Evolutionary conservation across 2,113 vertebrate genomes (phyloP), one percentile per base, ranked within the genome.

Genomic region (Thunnus thynnus): DNA sequence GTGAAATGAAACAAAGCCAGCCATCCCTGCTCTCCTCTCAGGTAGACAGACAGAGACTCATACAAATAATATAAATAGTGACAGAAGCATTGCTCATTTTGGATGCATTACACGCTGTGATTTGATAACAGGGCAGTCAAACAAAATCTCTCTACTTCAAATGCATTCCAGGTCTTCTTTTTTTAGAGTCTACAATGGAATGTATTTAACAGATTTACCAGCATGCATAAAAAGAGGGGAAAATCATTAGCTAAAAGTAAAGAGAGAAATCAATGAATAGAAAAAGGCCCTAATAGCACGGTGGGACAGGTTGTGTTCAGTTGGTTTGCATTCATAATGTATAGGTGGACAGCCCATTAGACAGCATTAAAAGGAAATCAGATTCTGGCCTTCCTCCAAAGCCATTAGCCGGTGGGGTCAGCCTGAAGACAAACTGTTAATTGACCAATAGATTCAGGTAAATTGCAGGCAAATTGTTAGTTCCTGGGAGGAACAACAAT

Each of bases 401-500:
- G 91, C 84, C 92, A 94, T 94, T 95, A 94, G 90, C 86, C 64
- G 18, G 36, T 77, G 68, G 76, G 92, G 79, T 92, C 90, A 86
- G 73, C 63, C 77, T 67, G 57, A 81, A 93, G 91, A 91, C 88
- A 91, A 88, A 80, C 81, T 86, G 56, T 77, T 92, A 91, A 93
- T 93, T 91, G 91, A 92, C 91, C 88, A 79, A 91, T 91, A 91
- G 90, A 93, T 91, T 89, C 86, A 86, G 85, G 74, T 93, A 91
- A 91, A 92, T 83, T 83, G 84, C 77, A 82, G 75, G 84, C 88
- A 86, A 93, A 92, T 91, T 88, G 89, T 73, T 75, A 78, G 78
- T 85, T 68, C 72, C 61, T 46, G 70, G 65, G 72, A 84, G 78
- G 78, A 84, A 87, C 75, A 91, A 88, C 74, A 71, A 81, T 89